These are phyloP conservation scores for Galemys pyrenaicus DNA, from an alignment of 2,113 vertebrate species.

Conservation along the genomic window DNA sequence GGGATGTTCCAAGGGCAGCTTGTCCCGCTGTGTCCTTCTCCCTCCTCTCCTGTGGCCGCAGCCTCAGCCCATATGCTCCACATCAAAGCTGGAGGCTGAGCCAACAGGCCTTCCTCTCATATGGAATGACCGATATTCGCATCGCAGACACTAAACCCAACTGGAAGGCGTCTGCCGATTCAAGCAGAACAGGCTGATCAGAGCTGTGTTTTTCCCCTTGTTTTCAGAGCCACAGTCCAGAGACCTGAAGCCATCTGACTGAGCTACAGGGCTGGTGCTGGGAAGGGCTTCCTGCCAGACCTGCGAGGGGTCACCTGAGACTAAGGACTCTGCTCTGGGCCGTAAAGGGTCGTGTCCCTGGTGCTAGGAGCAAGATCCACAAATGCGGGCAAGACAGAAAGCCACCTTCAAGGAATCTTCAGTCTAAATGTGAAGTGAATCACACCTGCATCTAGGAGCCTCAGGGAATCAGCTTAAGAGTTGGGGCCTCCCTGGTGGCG, in stretches of 20 bases:
- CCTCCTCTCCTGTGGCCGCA: background rate
- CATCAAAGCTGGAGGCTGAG: constrained; percentile 35
- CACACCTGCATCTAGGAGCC: background rate
- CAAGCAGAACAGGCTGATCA: constrained; percentile 72
- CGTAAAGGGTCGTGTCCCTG: background rate
- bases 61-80: constrained; percentile 17
- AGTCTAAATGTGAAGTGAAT: background rate
- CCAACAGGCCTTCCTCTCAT: constrained; percentile 32
- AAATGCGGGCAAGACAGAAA: background rate
- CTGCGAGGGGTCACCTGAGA: background rate
- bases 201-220: background rate
- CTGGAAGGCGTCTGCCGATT: constrained; percentile 61
- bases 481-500: no score
- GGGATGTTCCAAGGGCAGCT: background rate
- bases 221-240: constrained; percentile 1
- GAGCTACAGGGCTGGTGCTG: background rate
- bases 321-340: background rate
- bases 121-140: constrained; percentile 46
- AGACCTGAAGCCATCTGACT: background rate
- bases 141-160: constrained; percentile 37
- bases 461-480: background rate
- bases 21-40: background rate
- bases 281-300: constrained; percentile 37
- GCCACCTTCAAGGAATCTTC: background rate
- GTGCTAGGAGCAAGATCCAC: background rate